Conservation (phyloP, 1,140 invertebrate genomes). For the Bombus superbus region DNA sequence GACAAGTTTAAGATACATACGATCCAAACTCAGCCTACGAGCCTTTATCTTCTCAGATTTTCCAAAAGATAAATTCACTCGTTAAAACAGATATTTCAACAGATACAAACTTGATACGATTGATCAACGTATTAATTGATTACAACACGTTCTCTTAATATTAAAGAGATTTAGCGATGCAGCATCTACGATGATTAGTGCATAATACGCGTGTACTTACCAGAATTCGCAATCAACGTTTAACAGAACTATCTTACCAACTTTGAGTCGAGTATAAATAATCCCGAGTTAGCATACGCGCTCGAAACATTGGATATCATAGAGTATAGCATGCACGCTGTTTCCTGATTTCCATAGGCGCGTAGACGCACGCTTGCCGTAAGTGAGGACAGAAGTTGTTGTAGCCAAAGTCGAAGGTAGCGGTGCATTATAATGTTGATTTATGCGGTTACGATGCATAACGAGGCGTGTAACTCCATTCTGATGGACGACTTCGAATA, state of each 20-base stretch:
- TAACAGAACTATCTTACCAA: too few species aligned
- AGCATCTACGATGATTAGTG: not conserved
- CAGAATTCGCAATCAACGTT: too few species aligned
- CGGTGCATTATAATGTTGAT: conserved; percentile 54
- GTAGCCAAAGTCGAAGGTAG: conserved; percentile 22
- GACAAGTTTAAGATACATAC: not conserved
- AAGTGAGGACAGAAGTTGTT: conserved; percentile 46
- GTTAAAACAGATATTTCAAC: not conserved
- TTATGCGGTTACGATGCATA: conserved; percentile 54
- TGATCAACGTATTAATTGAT: not conserved
- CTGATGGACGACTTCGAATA: not conserved
- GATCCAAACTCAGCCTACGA: not conserved
- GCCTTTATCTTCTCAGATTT: not conserved
- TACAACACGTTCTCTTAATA: not conserved
- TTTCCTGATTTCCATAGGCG: conserved; percentile 21
- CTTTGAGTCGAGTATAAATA: not conserved
- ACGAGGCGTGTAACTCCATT: conserved; percentile 45
- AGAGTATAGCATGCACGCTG: not conserved
- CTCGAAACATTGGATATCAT: not conserved
- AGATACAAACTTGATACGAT: not conserved
- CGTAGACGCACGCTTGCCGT: not conserved
- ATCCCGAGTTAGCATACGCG: too few species aligned
- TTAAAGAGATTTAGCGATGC: not conserved
- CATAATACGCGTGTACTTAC: not conserved
- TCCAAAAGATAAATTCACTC: not conserved